Conservation (phyloP, 2,113 vertebrate species). For the Tylochromis polylepis region DNA sequence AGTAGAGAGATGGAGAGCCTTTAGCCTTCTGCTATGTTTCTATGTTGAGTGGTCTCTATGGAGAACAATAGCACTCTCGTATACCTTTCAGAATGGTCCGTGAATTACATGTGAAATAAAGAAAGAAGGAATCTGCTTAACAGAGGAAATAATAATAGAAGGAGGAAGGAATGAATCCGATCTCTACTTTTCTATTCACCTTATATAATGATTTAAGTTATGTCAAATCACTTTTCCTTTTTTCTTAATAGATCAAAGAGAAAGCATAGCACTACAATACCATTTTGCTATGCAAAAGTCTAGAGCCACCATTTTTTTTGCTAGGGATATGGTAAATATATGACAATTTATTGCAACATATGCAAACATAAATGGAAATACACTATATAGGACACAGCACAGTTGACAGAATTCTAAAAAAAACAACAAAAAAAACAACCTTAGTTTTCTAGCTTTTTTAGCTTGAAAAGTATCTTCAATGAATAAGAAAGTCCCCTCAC, state of each 20-base stretch:
- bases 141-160: background rate
- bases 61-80: background rate
- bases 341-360: background rate
- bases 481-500: too few relatives aligned
- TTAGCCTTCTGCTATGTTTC: constrained; percentile 5
- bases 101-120: background rate
- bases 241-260: background rate
- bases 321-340: background rate
- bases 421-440: too few relatives aligned
- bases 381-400: background rate
- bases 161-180: background rate
- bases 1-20: constrained; percentile 1
- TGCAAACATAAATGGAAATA: background rate
- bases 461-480: too few relatives aligned
- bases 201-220: background rate
- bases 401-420: background rate
- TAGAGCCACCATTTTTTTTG: too few relatives aligned
- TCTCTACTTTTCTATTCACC: background rate
- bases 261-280: too few relatives aligned
- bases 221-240: background rate
- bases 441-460: too few relatives aligned
- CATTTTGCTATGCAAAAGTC: too few relatives aligned
- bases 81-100: background rate
- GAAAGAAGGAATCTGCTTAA: background rate
- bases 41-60: background rate